These are phyloP conservation scores for Bambusicola thoracicus DNA, from an alignment of 2,113 vertebrate species.

Conservation along the genomic window DNA sequence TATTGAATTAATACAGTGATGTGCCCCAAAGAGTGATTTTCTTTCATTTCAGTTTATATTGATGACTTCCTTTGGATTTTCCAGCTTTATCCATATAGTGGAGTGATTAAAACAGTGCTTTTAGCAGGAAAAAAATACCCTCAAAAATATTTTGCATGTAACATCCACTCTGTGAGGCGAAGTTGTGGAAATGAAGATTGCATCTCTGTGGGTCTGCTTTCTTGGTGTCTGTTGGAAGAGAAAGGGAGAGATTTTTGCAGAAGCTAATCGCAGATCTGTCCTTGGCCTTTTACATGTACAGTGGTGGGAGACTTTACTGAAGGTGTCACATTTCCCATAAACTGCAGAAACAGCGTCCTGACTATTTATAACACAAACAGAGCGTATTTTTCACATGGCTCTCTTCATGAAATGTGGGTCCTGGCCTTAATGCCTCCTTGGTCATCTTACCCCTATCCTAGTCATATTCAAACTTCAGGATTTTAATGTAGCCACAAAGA, in stretches of 20 bases:
- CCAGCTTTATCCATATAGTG: neutral
- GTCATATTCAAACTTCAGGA: neutral
- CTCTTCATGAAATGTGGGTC: neutral
- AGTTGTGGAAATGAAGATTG: neutral
- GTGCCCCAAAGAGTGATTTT: neutral
- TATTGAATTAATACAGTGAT: neutral
- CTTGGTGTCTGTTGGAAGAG: neutral
- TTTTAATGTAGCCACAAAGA: neutral
- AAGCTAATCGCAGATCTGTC: neutral
- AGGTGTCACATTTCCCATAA: neutral
- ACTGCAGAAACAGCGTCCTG: neutral
- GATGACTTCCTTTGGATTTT: neutral
- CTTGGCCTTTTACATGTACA: neutral
- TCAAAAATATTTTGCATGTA: neutral
- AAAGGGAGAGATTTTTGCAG: neutral
- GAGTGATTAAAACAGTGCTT: neutral
- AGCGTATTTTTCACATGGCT: neutral
- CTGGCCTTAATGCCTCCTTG: neutral
- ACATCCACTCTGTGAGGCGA: neutral
- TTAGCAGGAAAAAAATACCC: neutral
- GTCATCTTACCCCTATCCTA: neutral
- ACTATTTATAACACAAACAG: neutral
- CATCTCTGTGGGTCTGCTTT: neutral
- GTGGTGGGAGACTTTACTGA: neutral
- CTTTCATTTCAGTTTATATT: neutral